phyloP scores from a whole-genome alignment of 1,140 invertebrate species.

The Scaptomyza pallida region DNA sequence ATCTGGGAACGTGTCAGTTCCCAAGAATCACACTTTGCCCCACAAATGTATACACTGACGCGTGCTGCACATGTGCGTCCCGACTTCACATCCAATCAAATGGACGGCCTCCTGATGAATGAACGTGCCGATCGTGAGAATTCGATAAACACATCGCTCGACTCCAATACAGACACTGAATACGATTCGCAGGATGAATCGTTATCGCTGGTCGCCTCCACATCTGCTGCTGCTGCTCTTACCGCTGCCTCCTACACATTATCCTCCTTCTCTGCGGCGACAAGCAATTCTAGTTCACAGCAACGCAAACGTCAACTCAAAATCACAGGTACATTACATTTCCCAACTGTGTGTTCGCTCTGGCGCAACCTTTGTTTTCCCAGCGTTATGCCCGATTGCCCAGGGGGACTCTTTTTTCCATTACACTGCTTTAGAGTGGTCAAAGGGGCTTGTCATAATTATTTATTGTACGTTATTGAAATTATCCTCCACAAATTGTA shows the following conservation, averaged over 20 bases:
- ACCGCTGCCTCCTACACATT: conserved; percentile 23
- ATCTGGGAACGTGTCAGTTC: conserved; percentile 80
- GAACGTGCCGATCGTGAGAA: conserved; percentile 80
- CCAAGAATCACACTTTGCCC: conserved; percentile 70
- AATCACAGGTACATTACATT: conserved; percentile 79
- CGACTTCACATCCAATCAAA: conserved; percentile 37
- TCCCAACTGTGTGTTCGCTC: conserved; percentile 1
- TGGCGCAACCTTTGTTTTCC: conserved; percentile 59
- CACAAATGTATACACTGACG: conserved; percentile 80
- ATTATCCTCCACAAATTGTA: neutral
- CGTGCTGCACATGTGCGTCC: conserved; percentile 79
- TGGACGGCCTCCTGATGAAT: conserved; percentile 70
- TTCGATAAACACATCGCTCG: conserved; percentile 60
- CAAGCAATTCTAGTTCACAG: conserved; percentile 18
- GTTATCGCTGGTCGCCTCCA: conserved; percentile 47
- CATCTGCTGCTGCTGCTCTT: conserved; percentile 36
- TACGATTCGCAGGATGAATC: conserved; percentile 73
- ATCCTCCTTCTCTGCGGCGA: conserved; percentile 24
- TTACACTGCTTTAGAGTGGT: conserved; percentile 3
- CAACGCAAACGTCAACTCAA: conserved; percentile 78
- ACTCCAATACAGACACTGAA: conserved; percentile 67
- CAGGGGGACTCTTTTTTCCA: conserved; percentile 17
- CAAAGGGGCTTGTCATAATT: no score
- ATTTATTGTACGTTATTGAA: no score
- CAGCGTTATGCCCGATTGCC: conserved; percentile 70